A percentile compares a stretch with the other conserved stretches of the same genome.
Conservation (phyloP, 30 jellyfish, hydroid and myxozoan species). For the Calvadosia cruxmelitensis region DNA sequence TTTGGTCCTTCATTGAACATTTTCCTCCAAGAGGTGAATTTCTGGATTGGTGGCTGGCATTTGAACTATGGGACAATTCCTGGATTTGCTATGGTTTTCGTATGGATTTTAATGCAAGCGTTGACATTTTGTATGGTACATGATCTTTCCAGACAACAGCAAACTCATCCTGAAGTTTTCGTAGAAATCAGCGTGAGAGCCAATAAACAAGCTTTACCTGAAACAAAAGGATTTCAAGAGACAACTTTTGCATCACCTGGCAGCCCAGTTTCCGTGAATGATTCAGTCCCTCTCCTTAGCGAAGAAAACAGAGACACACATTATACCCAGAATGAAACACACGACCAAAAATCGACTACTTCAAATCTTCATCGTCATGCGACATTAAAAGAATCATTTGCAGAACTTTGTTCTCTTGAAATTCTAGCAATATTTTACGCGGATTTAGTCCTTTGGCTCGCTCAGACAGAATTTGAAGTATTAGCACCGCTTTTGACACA, state of each 20-base stretch:
- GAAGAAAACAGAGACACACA: conserved; percentile 4
- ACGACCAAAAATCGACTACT: neutral
- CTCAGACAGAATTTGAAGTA: conserved; percentile 96
- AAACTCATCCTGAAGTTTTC: conserved; percentile 7
- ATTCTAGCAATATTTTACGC: conserved; percentile 63
- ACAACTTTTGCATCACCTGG: conserved; percentile 8
- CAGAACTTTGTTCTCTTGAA: conserved; percentile 56
- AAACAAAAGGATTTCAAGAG: conserved; percentile 9
- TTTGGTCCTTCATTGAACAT: conserved; percentile 83
- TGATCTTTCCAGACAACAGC: neutral
- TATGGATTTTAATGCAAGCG: conserved; percentile 67
- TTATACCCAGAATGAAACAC: neutral
- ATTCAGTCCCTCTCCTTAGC: conserved; percentile 37
- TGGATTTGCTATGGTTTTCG: conserved; percentile 76
- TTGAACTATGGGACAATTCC: conserved; percentile 82
- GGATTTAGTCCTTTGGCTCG: conserved; percentile 82
- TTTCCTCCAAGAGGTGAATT: conserved; percentile 60
- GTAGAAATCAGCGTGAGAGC: conserved; percentile 13
- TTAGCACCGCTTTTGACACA: conserved; percentile 86
- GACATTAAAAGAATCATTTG: conserved; percentile 25
- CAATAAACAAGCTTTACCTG: conserved; percentile 1
- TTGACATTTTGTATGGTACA: conserved; percentile 26
- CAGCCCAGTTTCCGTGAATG: conserved; percentile 3
- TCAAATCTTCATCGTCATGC: conserved; percentile 10
- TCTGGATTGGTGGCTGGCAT: conserved; percentile 67